phyloP scores from a whole-genome alignment of 1,140 invertebrate genomes.

The Nasonia longicornis region DNA sequence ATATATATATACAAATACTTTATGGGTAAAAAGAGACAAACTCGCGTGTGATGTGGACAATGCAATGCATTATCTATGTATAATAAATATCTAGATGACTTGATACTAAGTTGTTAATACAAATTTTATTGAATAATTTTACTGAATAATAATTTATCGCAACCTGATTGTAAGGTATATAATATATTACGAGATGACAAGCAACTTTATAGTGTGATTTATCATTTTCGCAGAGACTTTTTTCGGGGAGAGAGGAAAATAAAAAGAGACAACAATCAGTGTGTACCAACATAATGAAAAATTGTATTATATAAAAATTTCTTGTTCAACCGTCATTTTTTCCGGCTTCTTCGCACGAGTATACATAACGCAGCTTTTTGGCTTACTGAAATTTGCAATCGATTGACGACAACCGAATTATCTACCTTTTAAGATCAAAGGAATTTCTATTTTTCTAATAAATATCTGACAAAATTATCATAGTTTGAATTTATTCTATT shows the following conservation, averaged over 20 bases:
- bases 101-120: constrained; percentile 53
- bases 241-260: neutral
- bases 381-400: neutral
- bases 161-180: constrained; percentile 33
- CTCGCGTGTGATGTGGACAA: constrained; percentile 45
- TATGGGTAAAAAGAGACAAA: constrained; percentile 26
- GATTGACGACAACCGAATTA: constrained; percentile 34
- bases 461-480: constrained; percentile 13
- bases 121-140: constrained; percentile 53
- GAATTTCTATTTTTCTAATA: constrained; percentile 33
- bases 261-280: constrained; percentile 33
- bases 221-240: neutral
- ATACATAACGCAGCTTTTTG: neutral
- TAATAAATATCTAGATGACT: constrained; percentile 50
- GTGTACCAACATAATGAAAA: constrained; percentile 19
- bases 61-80: constrained; percentile 49
- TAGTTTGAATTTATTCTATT: constrained; percentile 5
- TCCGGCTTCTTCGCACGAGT: neutral
- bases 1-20: constrained; percentile 8
- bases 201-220: too few species aligned
- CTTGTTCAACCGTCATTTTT: constrained; percentile 18
- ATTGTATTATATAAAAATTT: constrained; percentile 40
- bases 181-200: too few species aligned
- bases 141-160: constrained; percentile 50
- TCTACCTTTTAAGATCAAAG: constrained; percentile 31